Base-by-base conservation (phyloP, 1,140 invertebrate genomes). In the Psix sp. region DNA sequence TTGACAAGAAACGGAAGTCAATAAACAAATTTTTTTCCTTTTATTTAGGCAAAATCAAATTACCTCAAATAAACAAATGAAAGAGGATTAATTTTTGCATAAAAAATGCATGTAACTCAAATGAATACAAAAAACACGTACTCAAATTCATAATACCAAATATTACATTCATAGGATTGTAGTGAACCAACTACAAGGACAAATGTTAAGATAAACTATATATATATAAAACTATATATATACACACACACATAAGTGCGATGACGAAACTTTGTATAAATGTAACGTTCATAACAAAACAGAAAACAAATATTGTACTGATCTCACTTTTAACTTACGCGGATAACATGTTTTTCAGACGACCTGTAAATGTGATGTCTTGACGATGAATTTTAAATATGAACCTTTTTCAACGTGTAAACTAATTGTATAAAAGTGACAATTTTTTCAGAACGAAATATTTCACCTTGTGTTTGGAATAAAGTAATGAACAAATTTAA, bases 1-100 rank as follows among this genome's bases (percentile, higher is more conserved):
- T 81, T 52, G 81, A 77, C 66, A 83, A 85, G 70, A 86, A 84
- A 75, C 81, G 83, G 73, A 86, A 87, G 83, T 87, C 86, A 82
- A 83, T 87, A 80, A 85, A 84, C 66, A 82, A 82, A 79, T 84
- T 86, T 78, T 82, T 86, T 73, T 83, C 84, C 31, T 83, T 82
- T 84, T 84, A 85, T 82, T 81, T 85, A 85, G 82, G 84, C 82
- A 82, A 82, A 87, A 87, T 87, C 85, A 87, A 87, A 86, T 80
- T 84, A 84, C 80, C 85, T 81, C 82, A 84, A 79, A 81, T 84
- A 70, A 84, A 81, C 43, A 83, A 84, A 62, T 80, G 66, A 79
- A 77, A 35, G 70, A 31, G 45, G 52, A 62, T 18, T 57, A 70
- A 73, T 24, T 63, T 56, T 74, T 73, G 59, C 52, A 57, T 66